A percentile compares a stretch with the other conserved stretches of the same genome.
Evolutionary conservation across 2,113 vertebrate genomes (phyloP).

Genomic region (Tenebrosternarchus preto): DNA sequence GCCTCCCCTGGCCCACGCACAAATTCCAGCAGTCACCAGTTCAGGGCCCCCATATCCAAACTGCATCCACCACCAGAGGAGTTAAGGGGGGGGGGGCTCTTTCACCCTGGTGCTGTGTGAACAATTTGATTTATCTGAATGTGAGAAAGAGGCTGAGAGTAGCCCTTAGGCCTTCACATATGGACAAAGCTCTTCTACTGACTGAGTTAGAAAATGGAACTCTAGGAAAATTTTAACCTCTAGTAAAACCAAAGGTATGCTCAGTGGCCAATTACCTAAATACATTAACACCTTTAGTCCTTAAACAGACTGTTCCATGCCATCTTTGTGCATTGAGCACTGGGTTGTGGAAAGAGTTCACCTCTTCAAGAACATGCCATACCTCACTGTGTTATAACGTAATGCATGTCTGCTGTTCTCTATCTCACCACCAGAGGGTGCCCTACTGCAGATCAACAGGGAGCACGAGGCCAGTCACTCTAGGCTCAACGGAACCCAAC

Average conservation of each 20-base stretch:
- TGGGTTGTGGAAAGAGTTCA: background rate
- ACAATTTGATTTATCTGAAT: slow-evolving; percentile 58
- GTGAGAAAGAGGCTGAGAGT: slow-evolving; percentile 31
- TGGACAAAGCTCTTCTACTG: too few relatives aligned
- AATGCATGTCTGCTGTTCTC: background rate
- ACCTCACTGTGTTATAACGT: background rate
- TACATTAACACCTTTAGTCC: background rate
- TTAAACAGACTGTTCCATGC: background rate
- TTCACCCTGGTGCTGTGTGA: slow-evolving; percentile 58
- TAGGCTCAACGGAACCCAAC: background rate
- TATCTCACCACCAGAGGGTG: slow-evolving; percentile 64
- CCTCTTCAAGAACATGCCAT: background rate
- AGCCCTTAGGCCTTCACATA: slow-evolving; percentile 4
- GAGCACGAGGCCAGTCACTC: background rate
- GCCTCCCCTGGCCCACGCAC: slow-evolving; percentile 66
- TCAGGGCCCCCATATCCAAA: slow-evolving; percentile 53
- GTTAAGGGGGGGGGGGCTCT: slow-evolving; percentile 49
- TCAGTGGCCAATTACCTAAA: too few relatives aligned
- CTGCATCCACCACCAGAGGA: slow-evolving; percentile 40
- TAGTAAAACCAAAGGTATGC: too few relatives aligned
- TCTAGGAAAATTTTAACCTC: too few relatives aligned
- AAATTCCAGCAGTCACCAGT: slow-evolving; percentile 71
- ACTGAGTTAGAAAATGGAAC: too few relatives aligned
- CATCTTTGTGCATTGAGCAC: background rate
- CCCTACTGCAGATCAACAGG: slow-evolving; percentile 52